These are phyloP conservation scores for Brassicogethes aeneus DNA, from an alignment of 2,888 invertebrate species.

Conservation along the genomic window DNA sequence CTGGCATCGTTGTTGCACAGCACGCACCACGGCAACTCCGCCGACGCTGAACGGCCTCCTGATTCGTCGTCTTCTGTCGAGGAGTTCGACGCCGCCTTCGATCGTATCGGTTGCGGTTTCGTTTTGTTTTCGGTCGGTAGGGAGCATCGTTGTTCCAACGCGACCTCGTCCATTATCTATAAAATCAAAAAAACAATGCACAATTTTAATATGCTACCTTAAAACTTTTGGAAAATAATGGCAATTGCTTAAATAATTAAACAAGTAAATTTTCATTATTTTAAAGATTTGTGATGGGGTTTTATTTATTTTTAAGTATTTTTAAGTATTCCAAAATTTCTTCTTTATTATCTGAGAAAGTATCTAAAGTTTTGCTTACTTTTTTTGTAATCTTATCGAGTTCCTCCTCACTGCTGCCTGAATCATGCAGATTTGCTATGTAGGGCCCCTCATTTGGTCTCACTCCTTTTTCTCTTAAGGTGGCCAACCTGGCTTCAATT, in stretches of 20 bases:
- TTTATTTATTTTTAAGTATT: too few relatives aligned
- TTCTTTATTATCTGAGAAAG: too few relatives aligned
- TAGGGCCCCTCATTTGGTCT: conserved; percentile 34
- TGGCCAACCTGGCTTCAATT: conserved; percentile 46
- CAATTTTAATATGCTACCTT: background rate
- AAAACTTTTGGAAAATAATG: too few relatives aligned
- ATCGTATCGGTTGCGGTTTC: background rate
- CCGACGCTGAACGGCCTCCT: conserved; percentile 20
- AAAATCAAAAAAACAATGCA: conserved; percentile 9
- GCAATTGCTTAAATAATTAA: too few relatives aligned
- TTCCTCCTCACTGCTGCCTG: conserved; percentile 35
- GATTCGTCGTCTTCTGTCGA: conserved; percentile 17
- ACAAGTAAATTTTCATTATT: too few relatives aligned
- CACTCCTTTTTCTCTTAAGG: conserved; percentile 42
- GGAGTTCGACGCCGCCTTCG: background rate
- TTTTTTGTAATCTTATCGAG: conserved; percentile 37
- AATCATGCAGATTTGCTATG: conserved; percentile 35
- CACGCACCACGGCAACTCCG: conserved; percentile 72
- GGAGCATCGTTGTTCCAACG: conserved; percentile 39
- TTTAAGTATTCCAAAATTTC: too few relatives aligned
- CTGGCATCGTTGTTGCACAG: conserved; percentile 77
- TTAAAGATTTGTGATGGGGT: too few relatives aligned
- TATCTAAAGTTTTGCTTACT: conserved; percentile 21
- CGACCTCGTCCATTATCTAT: conserved; percentile 43
- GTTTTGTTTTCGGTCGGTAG: conserved; percentile 13